These are phyloP conservation scores for Drosophila meridionalis DNA, from an alignment of 2,888 invertebrate species.

Conservation along the genomic window DNA sequence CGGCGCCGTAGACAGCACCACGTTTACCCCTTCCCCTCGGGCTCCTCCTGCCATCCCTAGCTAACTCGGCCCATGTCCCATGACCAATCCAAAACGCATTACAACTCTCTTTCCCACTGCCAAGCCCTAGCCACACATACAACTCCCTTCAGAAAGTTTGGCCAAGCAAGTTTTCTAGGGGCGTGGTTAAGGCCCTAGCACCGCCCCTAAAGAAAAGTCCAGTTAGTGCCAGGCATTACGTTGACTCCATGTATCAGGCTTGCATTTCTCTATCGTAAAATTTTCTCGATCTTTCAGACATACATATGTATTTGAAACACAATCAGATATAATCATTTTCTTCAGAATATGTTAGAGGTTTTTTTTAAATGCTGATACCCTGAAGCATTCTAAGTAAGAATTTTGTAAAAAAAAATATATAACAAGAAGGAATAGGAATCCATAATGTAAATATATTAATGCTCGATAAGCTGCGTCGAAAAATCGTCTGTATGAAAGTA, in stretches of 20 bases:
- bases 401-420: no score
- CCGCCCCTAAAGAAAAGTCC: slow-evolving; percentile 13
- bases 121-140: not conserved
- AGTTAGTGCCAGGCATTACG: slow-evolving; percentile 20
- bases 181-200: slow-evolving; percentile 51
- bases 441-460: no score
- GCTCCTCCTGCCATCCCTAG: not conserved
- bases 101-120: not conserved
- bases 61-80: slow-evolving; percentile 1
- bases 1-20: slow-evolving; percentile 63
- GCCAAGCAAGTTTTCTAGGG: slow-evolving; percentile 46
- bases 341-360: no score
- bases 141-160: slow-evolving; percentile 44
- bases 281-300: not conserved
- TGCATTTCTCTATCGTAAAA: not conserved
- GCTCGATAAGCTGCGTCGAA: no score
- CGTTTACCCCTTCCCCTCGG: slow-evolving; percentile 26
- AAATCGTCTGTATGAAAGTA: no score
- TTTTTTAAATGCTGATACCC: no score
- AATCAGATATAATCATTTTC: no score
- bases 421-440: no score
- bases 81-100: slow-evolving; percentile 7
- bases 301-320: not conserved
- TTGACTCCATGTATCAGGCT: not conserved
- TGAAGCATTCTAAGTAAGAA: no score